Percentiles rank a stretch among this genome's conserved stretches.
Evolutionary conservation across 1,140 invertebrate species (phyloP).

Genomic region (Aphelenchoides besseyi): DNA sequence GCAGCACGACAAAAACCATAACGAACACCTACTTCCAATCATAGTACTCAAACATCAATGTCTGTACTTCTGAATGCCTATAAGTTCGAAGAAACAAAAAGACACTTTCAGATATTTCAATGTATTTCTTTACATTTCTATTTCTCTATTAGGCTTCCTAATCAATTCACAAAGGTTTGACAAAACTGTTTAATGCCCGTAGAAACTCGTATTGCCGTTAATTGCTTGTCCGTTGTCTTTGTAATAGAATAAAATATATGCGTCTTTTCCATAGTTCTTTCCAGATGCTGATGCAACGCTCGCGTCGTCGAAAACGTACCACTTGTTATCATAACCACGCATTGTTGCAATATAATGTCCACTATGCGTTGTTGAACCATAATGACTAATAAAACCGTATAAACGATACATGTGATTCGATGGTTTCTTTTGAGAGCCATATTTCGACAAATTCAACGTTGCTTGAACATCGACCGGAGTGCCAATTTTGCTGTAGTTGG

Average conservation of each 20-base stretch:
- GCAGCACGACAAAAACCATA: too few species aligned
- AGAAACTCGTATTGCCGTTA: neutral
- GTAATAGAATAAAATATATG: conserved; percentile 6
- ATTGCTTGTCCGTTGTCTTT: neutral
- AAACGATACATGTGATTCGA: neutral
- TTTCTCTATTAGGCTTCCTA: too few species aligned
- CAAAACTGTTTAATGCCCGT: too few species aligned
- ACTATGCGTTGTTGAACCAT: neutral
- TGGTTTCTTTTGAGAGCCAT: neutral
- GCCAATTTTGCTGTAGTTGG: neutral
- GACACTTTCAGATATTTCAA: too few species aligned
- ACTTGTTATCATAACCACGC: conserved; percentile 9
- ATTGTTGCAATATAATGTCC: conserved; percentile 18
- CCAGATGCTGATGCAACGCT: neutral
- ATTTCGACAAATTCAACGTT: conserved; percentile 14
- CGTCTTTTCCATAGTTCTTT: neutral
- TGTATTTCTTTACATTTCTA: too few species aligned
- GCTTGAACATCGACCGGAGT: neutral
- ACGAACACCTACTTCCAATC: too few species aligned
- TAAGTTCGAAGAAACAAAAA: too few species aligned
- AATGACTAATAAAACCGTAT: conserved; percentile 17
- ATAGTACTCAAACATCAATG: too few species aligned
- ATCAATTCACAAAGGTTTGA: too few species aligned
- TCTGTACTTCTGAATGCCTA: too few species aligned
- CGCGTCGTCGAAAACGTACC: conserved; percentile 14